phyloP scores from a whole-genome alignment of 2,797 vertebrate genomes.

The Atherinosoma microstoma region DNA sequence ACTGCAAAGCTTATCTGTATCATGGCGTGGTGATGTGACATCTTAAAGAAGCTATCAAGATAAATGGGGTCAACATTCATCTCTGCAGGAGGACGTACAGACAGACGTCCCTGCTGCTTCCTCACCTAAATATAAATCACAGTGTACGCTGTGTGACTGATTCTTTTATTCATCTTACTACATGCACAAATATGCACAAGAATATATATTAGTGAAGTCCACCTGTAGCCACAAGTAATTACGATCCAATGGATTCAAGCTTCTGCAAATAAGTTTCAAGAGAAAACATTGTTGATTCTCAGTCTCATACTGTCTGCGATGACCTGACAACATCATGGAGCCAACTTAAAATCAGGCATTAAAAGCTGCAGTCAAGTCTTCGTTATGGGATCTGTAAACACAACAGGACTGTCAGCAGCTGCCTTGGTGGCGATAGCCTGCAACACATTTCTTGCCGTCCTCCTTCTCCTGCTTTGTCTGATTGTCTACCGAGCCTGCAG shows the following conservation, averaged over 20 bases:
- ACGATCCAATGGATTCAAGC: conserved; percentile 13
- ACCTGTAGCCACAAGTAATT: conserved; percentile 4
- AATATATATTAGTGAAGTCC: background rate
- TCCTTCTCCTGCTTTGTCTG: conserved; percentile 84
- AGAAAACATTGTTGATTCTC: background rate
- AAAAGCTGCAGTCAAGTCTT: conserved; percentile 7
- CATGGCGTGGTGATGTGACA: conserved; percentile 21
- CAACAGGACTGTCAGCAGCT: conserved; percentile 77
- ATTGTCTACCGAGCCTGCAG: conserved; percentile 84
- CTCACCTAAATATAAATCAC: conserved; percentile 24
- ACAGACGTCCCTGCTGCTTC: conserved; percentile 9
- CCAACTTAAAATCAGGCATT: conserved; percentile 6
- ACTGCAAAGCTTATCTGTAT: conserved; percentile 27
- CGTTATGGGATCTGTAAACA: conserved; percentile 73
- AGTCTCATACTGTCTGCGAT: background rate
- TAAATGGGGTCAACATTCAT: conserved; percentile 37
- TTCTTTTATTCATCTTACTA: background rate
- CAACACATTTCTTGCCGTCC: conserved; percentile 80
- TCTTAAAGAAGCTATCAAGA: conserved; percentile 31
- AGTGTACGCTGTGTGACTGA: background rate
- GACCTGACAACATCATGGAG: conserved; percentile 30
- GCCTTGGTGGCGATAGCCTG: conserved; percentile 85
- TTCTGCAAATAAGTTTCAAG: conserved; percentile 3
- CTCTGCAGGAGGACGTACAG: conserved; percentile 21
- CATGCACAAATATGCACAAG: background rate